Base-by-base conservation (phyloP, 2,888 invertebrate genomes). In the Cyclophora punctaria region DNA sequence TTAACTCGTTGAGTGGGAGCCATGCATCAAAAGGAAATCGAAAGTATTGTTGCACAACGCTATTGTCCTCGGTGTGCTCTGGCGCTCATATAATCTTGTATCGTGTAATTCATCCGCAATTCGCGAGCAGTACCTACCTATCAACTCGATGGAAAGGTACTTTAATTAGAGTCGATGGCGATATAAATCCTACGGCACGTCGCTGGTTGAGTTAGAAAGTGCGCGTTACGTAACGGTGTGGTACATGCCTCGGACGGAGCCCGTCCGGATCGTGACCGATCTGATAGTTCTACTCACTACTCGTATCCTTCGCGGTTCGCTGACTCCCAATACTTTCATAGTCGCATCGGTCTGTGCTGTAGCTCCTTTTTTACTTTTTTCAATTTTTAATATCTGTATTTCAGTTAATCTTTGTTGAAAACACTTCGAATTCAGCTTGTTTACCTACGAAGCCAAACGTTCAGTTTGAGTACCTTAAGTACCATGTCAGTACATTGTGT, bases 1-100 rank as follows among this genome's bases (percentile, higher is more conserved):
- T 63, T 64, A 64, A 68, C 69, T 67, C 64, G 60, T 57, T 62
- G 57, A 61, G 64, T 63, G 64, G 68, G 69, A 71, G 66, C 66
- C 64, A 65, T 60, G 64, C 59, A 69, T 71, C 60, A 69, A 69
- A 62, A 73, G 64, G 75, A 79, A 76, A 78, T 75, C 62, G 77
- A 80, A 82, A 79, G 80, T 75, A 68, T 60, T 63, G 75, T 83
- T 82, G 71, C 80, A 74, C 71, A 82, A 81, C 69, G 64, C 75
- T 59, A 80, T 83, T 83, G 82, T 82, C 75, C 75, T 70, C 71
- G 61, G 56, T 57, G 61, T 63, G 57, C 58, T 60, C 58, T 63
- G 60, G 62, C 51, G 45, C 52, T 49, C 50, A 47, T 57, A 53
- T 57, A 57, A 60, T 64, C 59, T 62, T 50, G 67, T 60, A 61